Base-by-base conservation (phyloP, 92 coral and sea anemone species). In the Nematostella vectensis region DNA sequence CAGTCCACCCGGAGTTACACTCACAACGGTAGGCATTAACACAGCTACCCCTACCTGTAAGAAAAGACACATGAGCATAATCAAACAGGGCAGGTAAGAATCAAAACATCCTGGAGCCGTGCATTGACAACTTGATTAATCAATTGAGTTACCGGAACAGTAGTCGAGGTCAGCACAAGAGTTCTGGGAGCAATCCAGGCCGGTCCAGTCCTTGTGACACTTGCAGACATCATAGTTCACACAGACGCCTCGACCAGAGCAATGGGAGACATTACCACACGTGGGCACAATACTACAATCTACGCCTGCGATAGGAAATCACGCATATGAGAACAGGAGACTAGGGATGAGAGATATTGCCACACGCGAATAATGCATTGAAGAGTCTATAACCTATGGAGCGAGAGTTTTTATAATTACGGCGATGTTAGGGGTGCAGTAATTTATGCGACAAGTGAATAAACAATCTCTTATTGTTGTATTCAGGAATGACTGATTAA, bases 141-240 rank as follows among this genome's bases (percentile, higher is more conserved):
- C n/a, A n/a, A n/a, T n/a, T n/a, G n/a, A 33, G 50, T 19, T 47
- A 82, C 89, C 84, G 22, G 89, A 82, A 50, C 84, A 82, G 40
- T 50, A 39, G 56, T 75, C 89, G 29, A 82, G 80, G 27, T 65
- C 51, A 43, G 31, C 61, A 47, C 89, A 82, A 1, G 89, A 82
- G 55, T 57, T 44, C 37, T 77, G 63, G 25, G 71, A 51, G 43
- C 93, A 83, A 25, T 77, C 59, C 6, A 57, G 42, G 22, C 93
- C 93, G 33, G 71, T 83, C 85, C 86, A 83, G 16, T 67, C 77
- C 47, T 47, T 38, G 59, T 71, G 15, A 39, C 93, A 83, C 42
- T 83, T 72, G 31, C 93, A 83, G 2, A 71, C 69, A 40, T 83
- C 85, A 53, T 27, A 61, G 47, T 83, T 62, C n/a, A 83, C 64